Conservation (phyloP, 2,113 vertebrate genomes). For the Petroica traversi region DNA sequence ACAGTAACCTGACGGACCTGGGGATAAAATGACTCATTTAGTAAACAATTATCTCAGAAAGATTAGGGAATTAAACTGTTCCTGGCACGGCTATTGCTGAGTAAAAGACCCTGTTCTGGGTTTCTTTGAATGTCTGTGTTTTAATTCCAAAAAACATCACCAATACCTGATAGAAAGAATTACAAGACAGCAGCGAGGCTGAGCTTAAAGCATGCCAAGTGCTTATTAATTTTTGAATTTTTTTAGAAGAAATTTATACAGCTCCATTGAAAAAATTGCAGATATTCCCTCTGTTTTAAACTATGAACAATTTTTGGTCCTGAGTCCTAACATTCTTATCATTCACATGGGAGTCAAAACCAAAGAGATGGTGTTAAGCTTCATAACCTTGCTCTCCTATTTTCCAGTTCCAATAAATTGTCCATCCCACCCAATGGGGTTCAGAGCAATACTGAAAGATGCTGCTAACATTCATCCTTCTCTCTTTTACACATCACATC, state of each 20-base stretch:
- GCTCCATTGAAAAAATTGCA: neutral
- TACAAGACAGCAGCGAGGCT: neutral
- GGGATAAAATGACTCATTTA: constrained; percentile 37
- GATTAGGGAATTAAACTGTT: constrained; percentile 46
- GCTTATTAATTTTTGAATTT: neutral
- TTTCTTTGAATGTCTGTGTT: neutral
- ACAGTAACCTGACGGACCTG: constrained; percentile 14
- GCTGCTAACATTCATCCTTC: neutral
- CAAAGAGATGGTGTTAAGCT: neutral
- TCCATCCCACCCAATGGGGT: no score
- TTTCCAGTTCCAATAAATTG: neutral
- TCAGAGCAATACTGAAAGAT: neutral
- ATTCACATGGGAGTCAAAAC: neutral
- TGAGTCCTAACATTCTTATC: neutral
- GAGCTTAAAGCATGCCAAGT: neutral
- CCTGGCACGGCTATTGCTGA: neutral
- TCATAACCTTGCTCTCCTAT: neutral
- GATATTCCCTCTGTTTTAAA: neutral
- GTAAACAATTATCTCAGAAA: constrained; percentile 45
- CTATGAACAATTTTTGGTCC: neutral
- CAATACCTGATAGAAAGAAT: neutral
- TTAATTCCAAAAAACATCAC: neutral
- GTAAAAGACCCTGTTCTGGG: neutral
- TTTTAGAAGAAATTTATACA: neutral
- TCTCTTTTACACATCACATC: neutral